phyloP scores from a whole-genome alignment of 2,797 vertebrate species.

The Babyrousa celebensis region DNA sequence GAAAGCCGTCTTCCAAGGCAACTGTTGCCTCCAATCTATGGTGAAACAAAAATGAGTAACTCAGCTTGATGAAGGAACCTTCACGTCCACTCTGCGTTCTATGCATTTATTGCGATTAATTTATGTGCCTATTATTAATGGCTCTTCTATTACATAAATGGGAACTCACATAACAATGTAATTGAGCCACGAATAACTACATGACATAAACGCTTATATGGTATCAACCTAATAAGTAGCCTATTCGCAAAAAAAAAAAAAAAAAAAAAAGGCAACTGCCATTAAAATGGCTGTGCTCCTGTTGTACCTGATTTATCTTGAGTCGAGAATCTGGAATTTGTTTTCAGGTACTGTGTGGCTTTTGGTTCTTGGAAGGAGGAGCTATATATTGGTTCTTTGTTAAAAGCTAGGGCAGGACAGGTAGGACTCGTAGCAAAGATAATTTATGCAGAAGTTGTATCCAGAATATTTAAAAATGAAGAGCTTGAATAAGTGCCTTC shows the following conservation, averaged over 20 bases:
- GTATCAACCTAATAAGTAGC: slow-evolving; percentile 41
- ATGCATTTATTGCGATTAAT: slow-evolving; percentile 60
- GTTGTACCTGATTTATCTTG: neutral
- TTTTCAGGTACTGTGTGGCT: slow-evolving; percentile 34
- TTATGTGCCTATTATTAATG: slow-evolving; percentile 41
- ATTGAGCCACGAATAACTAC: slow-evolving; percentile 47
- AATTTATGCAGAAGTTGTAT: slow-evolving; percentile 44
- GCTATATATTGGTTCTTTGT: neutral
- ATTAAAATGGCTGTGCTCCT: neutral
- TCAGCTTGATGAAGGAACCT: slow-evolving; percentile 31
- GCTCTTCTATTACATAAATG: slow-evolving; percentile 43
- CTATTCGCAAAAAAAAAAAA: slow-evolving; percentile 10
- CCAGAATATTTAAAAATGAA: neutral
- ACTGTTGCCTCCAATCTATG: neutral
- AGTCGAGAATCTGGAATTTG: slow-evolving; percentile 43
- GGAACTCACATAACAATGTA: slow-evolving; percentile 63
- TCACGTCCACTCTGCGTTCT: slow-evolving; percentile 56
- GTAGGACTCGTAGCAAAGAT: neutral
- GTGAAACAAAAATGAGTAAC: slow-evolving; percentile 11
- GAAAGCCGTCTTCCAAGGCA: neutral
- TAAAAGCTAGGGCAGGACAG: neutral
- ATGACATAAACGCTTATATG: slow-evolving; percentile 34
- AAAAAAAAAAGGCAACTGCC: slow-evolving; percentile 37
- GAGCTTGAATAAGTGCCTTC: neutral
- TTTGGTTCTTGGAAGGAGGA: neutral